Conservation (phyloP, 2,113 vertebrate species). For the Odontophorus gujanensis region DNA sequence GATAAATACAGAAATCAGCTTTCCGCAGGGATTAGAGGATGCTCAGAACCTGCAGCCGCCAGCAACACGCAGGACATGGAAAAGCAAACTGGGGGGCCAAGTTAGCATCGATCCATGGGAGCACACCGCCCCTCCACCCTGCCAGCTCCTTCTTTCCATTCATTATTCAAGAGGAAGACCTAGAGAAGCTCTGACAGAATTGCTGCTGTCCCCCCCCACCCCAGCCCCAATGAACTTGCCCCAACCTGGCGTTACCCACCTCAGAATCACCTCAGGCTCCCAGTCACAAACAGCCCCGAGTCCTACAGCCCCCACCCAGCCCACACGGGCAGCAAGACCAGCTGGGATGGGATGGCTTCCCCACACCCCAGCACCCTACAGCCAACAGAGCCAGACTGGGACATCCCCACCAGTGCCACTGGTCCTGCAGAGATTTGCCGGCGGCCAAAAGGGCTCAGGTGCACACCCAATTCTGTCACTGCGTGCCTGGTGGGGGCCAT, state of each 20-base stretch:
- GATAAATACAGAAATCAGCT: background rate
- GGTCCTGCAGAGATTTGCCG: accelerated
- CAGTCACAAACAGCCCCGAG: background rate
- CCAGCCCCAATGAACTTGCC: background rate
- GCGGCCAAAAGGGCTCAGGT: accelerated
- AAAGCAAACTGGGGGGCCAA: background rate
- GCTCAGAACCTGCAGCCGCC: background rate
- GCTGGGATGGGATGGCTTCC: accelerated
- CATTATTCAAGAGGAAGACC: background rate
- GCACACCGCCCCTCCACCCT: background rate
- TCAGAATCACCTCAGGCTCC: background rate
- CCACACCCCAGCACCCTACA: background rate
- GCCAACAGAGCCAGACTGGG: background rate
- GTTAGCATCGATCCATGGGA: background rate
- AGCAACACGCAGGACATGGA: background rate
- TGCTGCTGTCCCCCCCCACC: background rate
- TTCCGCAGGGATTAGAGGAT: background rate
- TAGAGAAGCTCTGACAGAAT: background rate
- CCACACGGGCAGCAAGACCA: background rate
- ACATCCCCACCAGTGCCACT: accelerated
- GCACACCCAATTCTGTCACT: background rate
- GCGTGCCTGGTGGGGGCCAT: background rate
- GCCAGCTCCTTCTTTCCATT: background rate
- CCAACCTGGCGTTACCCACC: background rate
- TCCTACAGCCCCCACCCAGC: background rate